Conservation (phyloP, 2,888 invertebrate genomes). For the Cylloceria caligata region DNA sequence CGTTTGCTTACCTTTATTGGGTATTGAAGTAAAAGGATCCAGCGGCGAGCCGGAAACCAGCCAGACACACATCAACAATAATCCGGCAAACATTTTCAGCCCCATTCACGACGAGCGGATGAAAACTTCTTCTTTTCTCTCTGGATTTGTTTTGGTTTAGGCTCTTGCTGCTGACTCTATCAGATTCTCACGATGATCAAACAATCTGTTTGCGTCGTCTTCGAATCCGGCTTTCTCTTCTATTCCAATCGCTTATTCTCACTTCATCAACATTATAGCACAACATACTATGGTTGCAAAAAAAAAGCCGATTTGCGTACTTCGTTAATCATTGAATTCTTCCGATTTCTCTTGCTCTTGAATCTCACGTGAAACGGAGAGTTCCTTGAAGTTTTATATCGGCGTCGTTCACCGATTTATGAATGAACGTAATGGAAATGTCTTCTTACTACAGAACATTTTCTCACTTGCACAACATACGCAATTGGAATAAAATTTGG, state of each 20-base stretch:
- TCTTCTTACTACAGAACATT: not conserved
- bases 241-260: not conserved
- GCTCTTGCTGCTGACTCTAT: not conserved
- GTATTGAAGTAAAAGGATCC: constrained; percentile 75
- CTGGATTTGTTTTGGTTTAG: constrained; percentile 33
- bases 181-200: constrained; percentile 26
- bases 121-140: constrained; percentile 73
- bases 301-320: not conserved
- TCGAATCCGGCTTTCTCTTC: constrained; percentile 35
- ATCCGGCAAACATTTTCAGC: constrained; percentile 75
- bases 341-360: not conserved
- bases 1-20: constrained; percentile 74
- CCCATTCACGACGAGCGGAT: constrained; percentile 74
- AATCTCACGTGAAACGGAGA: not conserved
- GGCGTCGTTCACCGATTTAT: not conserved
- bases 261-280: not conserved
- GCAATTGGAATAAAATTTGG: not conserved
- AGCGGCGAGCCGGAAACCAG: constrained; percentile 78
- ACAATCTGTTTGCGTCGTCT: constrained; percentile 17
- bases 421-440: not conserved
- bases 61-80: constrained; percentile 77
- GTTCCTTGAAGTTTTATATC: not conserved
- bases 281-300: not conserved
- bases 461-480: not conserved
- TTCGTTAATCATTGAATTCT: not conserved